Evolutionary conservation across 1,140 invertebrate species (phyloP), one percentile per base, ranked within the genome.

Genomic region (Drosophila sechellia): DNA sequence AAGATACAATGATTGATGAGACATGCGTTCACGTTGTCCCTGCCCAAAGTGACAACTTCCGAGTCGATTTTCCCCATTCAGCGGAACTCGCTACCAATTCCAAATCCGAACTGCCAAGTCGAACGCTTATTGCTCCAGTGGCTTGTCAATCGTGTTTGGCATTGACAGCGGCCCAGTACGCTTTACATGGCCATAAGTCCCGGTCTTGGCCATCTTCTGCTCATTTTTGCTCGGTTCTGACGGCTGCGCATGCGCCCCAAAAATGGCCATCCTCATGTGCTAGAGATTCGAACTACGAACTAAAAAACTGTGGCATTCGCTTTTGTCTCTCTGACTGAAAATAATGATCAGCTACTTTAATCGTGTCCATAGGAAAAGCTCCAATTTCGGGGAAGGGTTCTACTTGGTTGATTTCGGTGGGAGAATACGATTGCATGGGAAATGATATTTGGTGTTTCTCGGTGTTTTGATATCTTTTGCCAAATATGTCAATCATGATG

Each of bases 161-260:
- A 57, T 39, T 69, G 73, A 77, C 73, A 77, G 74, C 56, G 37
- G 43, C 55, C 61, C 35, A 60, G 48, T 50, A 45, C 27, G 64
- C 73, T 76, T 76, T 58, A 76, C 74, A 77, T 77, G 74, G 52
- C 74, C 73, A 77, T 77, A 77, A 77, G 70, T 60, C 48, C 68
- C 68, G 56, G 56, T 72, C 68, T 72, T 75, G 68, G 60, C 54
- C 72, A 68, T 76, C 72, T 76, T 76, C 53, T 53, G 53, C 61
- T 42, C 42, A 49, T 40, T 63, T 64, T 49, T 42, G 45, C 43
- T 66, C 27, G 17, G 45, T 74, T 74, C 58, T 43, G 39, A 53
- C 43, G 56, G 66, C 59, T 64, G 58, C 71, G 59, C 52, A 53
- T 74, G 72, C 45, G 42, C 27, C 66, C 71, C 72, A 76, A 76